Percentiles rank a stretch among this genome's conserved stretches.
Evolutionary conservation across 2,888 invertebrate species (phyloP).

Genomic region (Hirtodrosophila alboralis): DNA sequence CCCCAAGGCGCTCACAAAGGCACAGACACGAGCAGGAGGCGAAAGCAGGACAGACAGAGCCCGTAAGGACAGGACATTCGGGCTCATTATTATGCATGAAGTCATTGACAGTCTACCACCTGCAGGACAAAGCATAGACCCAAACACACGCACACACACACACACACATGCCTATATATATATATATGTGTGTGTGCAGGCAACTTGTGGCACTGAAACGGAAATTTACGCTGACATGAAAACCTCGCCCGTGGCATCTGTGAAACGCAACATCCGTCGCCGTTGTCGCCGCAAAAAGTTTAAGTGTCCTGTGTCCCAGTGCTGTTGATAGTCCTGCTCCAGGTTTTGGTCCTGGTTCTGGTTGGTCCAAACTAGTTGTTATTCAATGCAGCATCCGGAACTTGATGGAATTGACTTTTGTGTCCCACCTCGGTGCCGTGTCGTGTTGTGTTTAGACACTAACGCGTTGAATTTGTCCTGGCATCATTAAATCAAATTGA

Average conservation of each 20-base stretch:
- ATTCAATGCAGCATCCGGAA: conserved; percentile 77
- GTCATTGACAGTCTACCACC: conserved; percentile 74
- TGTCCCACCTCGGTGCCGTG: conserved; percentile 40
- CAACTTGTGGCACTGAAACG: conserved; percentile 63
- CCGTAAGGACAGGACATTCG: conserved; percentile 26
- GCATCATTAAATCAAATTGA: conserved; percentile 78
- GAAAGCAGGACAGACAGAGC: conserved; percentile 10
- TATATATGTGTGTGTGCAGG: conserved; percentile 18
- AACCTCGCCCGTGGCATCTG: conserved; percentile 70
- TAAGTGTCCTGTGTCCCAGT: conserved; percentile 54
- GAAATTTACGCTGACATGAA: conserved; percentile 78
- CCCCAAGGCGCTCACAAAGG: conserved; percentile 25
- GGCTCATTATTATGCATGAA: conserved; percentile 76
- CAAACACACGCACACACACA: conserved; percentile 25
- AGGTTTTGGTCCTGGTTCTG: conserved; percentile 12
- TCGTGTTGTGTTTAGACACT: conserved; percentile 43
- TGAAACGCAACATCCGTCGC: conserved; percentile 69
- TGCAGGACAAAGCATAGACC: conserved; percentile 66
- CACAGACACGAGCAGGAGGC: conserved; percentile 3
- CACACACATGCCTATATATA: conserved; percentile 26
- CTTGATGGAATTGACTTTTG: conserved; percentile 78
- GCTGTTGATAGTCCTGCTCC: conserved; percentile 8
- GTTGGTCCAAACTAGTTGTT: conserved; percentile 64
- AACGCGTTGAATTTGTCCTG: conserved; percentile 74
- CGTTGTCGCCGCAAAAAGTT: conserved; percentile 56